Evolutionary conservation across 2,888 invertebrate species (phyloP).

Genomic region (Notocelia uddmanniana): DNA sequence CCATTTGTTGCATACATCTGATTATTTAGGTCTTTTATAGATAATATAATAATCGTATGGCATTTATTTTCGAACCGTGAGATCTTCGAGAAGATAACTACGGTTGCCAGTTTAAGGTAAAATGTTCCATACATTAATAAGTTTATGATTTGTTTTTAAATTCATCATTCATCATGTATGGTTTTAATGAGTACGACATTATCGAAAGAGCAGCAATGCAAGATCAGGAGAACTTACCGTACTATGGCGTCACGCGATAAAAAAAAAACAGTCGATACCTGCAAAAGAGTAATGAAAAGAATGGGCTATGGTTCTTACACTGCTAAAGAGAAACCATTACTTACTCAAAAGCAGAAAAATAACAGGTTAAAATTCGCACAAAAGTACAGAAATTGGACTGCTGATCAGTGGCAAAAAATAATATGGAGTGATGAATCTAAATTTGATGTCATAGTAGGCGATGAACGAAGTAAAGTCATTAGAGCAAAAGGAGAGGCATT

Average conservation of each 20-base stretch:
- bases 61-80: no score
- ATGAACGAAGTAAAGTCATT: background rate
- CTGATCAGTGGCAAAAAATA: background rate
- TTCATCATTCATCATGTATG: no score
- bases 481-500: background rate
- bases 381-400: background rate
- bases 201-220: no score
- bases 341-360: conserved; percentile 49
- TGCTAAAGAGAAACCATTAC: conserved; percentile 1
- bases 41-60: no score
- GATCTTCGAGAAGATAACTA: no score
- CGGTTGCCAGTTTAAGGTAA: no score
- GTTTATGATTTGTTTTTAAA: no score
- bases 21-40: no score
- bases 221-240: conserved; percentile 7
- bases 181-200: no score
- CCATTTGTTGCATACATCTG: no score
- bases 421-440: background rate
- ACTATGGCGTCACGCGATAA: background rate
- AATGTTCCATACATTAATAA: no score
- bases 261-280: conserved; percentile 4
- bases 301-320: conserved; percentile 9
- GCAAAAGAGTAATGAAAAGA: conserved; percentile 5
- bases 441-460: conserved; percentile 15
- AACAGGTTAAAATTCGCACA: conserved; percentile 11